Conservation (phyloP, 2,888 invertebrate genomes). For the Allolobophora icterica region DNA sequence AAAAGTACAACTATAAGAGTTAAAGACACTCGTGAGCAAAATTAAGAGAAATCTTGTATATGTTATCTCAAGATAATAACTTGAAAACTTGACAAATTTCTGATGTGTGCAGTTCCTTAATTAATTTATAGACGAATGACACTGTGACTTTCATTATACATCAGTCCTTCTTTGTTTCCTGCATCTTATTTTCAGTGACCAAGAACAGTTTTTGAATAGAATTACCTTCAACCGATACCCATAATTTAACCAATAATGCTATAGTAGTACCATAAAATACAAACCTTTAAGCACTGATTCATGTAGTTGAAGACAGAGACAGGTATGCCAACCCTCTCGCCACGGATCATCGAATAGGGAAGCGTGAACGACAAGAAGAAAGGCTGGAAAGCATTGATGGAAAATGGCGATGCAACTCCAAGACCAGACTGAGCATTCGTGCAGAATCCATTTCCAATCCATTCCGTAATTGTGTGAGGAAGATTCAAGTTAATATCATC, state of each 20-base stretch:
- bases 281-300: constrained; percentile 68
- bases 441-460: constrained; percentile 72
- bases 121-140: too few relatives aligned
- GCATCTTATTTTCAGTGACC: neutral
- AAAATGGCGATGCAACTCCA: constrained; percentile 68
- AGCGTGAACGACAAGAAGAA: constrained; percentile 78
- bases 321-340: constrained; percentile 73
- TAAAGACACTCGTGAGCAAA: too few relatives aligned
- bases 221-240: neutral
- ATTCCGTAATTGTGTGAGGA: constrained; percentile 73
- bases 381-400: constrained; percentile 73
- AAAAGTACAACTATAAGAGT: too few relatives aligned
- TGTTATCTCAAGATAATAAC: too few relatives aligned
- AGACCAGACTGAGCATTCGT: constrained; percentile 67
- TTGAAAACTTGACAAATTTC: too few relatives aligned
- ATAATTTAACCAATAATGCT: neutral
- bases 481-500: constrained; percentile 52
- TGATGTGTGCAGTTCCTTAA: too few relatives aligned
- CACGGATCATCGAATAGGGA: constrained; percentile 74
- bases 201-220: neutral
- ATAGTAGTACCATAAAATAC: neutral
- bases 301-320: constrained; percentile 78
- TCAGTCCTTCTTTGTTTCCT: too few relatives aligned
- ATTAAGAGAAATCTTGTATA: too few relatives aligned
- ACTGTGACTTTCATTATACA: too few relatives aligned